Conservation (phyloP, 2,797 vertebrate genomes). For the Sparidentex hasta region DNA sequence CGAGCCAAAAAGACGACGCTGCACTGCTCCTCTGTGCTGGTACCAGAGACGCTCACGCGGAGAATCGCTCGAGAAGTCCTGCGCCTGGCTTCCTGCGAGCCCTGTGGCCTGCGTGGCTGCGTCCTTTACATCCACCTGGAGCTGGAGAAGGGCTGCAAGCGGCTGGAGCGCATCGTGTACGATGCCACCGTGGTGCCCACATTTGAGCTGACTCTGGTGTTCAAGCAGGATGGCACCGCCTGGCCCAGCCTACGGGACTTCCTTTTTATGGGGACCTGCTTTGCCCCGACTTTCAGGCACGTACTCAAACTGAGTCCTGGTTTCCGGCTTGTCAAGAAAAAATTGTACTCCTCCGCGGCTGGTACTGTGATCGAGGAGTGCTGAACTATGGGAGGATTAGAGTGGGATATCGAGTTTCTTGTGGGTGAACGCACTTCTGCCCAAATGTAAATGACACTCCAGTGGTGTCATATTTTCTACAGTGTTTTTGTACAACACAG, state of each 20-base stretch:
- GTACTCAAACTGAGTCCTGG: conserved; percentile 90
- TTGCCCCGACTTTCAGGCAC: conserved; percentile 83
- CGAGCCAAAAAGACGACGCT: conserved; percentile 89
- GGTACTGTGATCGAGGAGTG: conserved; percentile 90
- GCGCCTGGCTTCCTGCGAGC: conserved; percentile 87
- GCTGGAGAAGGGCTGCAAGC: conserved; percentile 87
- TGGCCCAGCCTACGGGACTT: conserved; percentile 91
- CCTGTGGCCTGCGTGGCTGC: conserved; percentile 91
- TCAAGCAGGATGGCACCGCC: conserved; percentile 90
- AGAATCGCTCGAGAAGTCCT: conserved; percentile 88
- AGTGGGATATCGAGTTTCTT: conserved; percentile 29
- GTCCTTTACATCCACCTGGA: conserved; percentile 89
- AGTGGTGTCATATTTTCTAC: conserved; percentile 71
- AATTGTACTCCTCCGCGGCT: conserved; percentile 90
- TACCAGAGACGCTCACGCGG: conserved; percentile 89
- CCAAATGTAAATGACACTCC: conserved; percentile 72
- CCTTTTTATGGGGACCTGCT: conserved; percentile 88
- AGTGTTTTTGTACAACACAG: conserved; percentile 70
- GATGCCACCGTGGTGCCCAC: conserved; percentile 90
- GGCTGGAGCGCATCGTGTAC: conserved; percentile 88
- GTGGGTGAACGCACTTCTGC: conserved; percentile 73
- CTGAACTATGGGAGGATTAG: conserved; percentile 68
- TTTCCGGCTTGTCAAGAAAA: conserved; percentile 91
- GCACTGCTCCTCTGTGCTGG: conserved; percentile 89
- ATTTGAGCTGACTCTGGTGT: conserved; percentile 91